Evolutionary conservation across 1,140 invertebrate species (phyloP), one percentile per base, ranked within the genome.

Genomic region (Pachypeltis micranthus): DNA sequence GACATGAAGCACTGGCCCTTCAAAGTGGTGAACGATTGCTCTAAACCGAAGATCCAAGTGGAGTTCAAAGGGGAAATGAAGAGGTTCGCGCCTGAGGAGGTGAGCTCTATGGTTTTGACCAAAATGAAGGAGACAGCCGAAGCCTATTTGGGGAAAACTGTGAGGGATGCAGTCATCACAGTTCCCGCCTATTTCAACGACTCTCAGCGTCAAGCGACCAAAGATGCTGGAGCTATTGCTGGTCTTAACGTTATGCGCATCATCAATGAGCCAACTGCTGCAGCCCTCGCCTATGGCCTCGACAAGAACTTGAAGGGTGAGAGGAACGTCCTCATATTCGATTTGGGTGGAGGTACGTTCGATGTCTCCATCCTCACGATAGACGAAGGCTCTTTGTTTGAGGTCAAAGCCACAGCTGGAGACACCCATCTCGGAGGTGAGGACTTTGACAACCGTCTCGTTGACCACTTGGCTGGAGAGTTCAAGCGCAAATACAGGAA

Each of bases 311-410:
- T 88, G 1, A 80, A 84, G 77, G 91, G 90, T 1, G 83, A 83
- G 66, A 83, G 81, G 63, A 88, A 85, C 70, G 83, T 88, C 0
- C 74, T 87, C 0, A 86, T 88, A 29, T 88, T 87, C 64, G 86
- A 88, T 72, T 75, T 88, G 26, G 86, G 85, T 10, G 86, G 85
- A 56, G 85, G 86, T 14, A 87, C 85, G 55, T 87, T 88, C 64
- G 91, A 95, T 75, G 91, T 94, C 0, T 94, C 91, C 21, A 84
- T 94, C 59, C 75, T 95, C 1, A 83, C 85, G 57, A 93, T 95
- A 73, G 86, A 88, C 64, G 88, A 93, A 74, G 91, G 91, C 3
- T 85, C 0, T 72, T 25, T 86, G 19, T 86, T 86, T 67, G 83
- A 91, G 78, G 87, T 91, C 0, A 84, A 82, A 72, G 80, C 88